These are phyloP conservation scores for Eulemur macaco DNA, from an alignment of 2,113 vertebrate genomes.

Conservation along the genomic window DNA sequence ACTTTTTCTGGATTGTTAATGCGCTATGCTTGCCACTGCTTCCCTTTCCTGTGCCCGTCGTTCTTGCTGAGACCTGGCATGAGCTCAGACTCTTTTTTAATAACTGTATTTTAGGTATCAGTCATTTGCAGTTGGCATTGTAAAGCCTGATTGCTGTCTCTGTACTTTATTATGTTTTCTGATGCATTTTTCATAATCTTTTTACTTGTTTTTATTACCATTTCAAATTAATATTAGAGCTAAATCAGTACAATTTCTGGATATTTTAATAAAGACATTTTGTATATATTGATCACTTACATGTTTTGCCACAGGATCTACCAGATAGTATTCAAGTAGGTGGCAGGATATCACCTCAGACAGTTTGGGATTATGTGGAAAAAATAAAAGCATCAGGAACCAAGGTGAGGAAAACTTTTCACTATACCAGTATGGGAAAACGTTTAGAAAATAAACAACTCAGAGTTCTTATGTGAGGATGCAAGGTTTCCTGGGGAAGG, in stretches of 20 bases:
- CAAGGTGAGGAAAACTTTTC: constrained; percentile 87
- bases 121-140: constrained; percentile 21
- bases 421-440: not conserved
- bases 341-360: constrained; percentile 97
- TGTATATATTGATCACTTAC: not conserved
- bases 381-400: constrained; percentile 98
- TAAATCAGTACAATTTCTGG: constrained; percentile 1
- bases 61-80: not conserved
- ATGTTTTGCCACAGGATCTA: constrained; percentile 88
- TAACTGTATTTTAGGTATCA: not conserved
- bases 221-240: constrained; percentile 26
- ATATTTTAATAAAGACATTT: not conserved
- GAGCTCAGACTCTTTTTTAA: not conserved
- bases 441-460: not conserved
- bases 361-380: constrained; percentile 98
- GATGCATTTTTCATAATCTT: not conserved
- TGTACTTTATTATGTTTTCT: not conserved
- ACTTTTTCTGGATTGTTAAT: not conserved
- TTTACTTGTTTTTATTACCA: not conserved
- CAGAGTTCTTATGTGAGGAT: not conserved
- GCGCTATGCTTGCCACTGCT: not conserved
- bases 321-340: constrained; percentile 97
- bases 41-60: not conserved
- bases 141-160: not conserved
- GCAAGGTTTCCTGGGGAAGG: not conserved